Evolutionary conservation across 2,888 invertebrate species (phyloP).

Genomic region (Pocota personata): DNA sequence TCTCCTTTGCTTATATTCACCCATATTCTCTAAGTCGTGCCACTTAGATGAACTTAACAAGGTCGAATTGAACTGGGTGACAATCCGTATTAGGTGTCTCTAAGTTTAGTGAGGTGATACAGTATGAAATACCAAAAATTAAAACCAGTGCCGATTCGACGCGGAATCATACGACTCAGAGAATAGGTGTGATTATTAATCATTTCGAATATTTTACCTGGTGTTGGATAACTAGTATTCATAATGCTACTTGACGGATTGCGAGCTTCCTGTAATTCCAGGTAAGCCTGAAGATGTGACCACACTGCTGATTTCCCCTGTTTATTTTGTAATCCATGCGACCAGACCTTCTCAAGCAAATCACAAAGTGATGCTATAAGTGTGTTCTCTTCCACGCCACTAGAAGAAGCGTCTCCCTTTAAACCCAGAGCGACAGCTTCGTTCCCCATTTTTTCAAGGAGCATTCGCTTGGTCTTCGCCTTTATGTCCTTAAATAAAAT

Average conservation of each 20-base stretch:
- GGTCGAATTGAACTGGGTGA: no score
- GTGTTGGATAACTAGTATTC: constrained; percentile 84
- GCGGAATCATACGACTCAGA: no score
- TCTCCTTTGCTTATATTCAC: no score
- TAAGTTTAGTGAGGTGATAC: no score
- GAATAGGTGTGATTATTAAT: neutral
- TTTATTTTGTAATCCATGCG: constrained; percentile 97
- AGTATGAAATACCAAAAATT: no score
- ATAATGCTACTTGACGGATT: constrained; percentile 81
- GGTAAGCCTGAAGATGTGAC: constrained; percentile 96
- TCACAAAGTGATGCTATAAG: constrained; percentile 99
- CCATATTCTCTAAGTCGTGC: no score
- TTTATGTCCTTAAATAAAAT: constrained; percentile 89
- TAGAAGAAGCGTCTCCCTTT: constrained; percentile 88
- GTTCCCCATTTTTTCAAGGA: constrained; percentile 99
- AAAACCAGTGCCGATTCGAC: no score
- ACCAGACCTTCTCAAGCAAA: constrained; percentile 98
- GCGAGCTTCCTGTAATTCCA: constrained; percentile 90
- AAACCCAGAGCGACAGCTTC: constrained; percentile 98
- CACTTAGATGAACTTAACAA: no score
- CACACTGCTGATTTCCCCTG: constrained; percentile 98
- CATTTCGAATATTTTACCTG: constrained; percentile 80
- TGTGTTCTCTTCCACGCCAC: constrained; percentile 97
- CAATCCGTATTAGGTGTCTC: no score
- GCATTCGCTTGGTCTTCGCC: constrained; percentile 98